These are phyloP conservation scores for Hermaeophaga mercurialis DNA, from an alignment of 2,888 invertebrate genomes.

Conservation along the genomic window DNA sequence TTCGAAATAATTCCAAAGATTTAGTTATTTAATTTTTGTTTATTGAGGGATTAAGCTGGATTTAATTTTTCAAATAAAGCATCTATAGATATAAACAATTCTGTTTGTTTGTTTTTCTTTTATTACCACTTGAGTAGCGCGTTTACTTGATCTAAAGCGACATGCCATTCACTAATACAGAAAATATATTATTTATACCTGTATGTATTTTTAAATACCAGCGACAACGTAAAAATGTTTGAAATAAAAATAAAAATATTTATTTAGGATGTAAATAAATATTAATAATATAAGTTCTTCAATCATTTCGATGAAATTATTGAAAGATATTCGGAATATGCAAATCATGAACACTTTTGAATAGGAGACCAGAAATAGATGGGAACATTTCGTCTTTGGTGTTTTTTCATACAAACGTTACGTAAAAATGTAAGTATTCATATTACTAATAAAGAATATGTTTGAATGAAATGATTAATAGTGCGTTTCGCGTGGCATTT, in stretches of 20 bases:
- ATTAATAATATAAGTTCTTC: neutral
- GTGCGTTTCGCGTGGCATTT: too few species aligned
- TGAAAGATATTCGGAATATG: slow-evolving; percentile 39
- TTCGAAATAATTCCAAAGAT: slow-evolving; percentile 47
- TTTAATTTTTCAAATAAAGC: slow-evolving; percentile 34
- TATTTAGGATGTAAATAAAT: too few species aligned
- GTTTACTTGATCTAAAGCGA: too few species aligned
- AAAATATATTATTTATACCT: too few species aligned
- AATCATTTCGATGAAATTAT: slow-evolving; percentile 18
- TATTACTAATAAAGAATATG: neutral
- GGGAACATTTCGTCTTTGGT: slow-evolving; percentile 18
- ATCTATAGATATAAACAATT: too few species aligned
- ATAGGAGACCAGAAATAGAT: slow-evolving; percentile 43
- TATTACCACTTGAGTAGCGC: too few species aligned
- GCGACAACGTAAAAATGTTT: too few species aligned
- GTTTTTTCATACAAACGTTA: slow-evolving; percentile 19
- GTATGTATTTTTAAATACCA: too few species aligned
- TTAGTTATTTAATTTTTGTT: slow-evolving; percentile 38
- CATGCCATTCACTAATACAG: too few species aligned
- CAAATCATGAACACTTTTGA: slow-evolving; percentile 49
- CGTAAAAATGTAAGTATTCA: slow-evolving; percentile 16
- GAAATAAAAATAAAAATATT: too few species aligned
- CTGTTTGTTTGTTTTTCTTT: too few species aligned
- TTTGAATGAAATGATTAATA: too few species aligned
- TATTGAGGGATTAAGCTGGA: slow-evolving; percentile 29